phyloP scores from a whole-genome alignment of 53 echinoderm and acorn worm genomes.

The Apostichopus leukothele region DNA sequence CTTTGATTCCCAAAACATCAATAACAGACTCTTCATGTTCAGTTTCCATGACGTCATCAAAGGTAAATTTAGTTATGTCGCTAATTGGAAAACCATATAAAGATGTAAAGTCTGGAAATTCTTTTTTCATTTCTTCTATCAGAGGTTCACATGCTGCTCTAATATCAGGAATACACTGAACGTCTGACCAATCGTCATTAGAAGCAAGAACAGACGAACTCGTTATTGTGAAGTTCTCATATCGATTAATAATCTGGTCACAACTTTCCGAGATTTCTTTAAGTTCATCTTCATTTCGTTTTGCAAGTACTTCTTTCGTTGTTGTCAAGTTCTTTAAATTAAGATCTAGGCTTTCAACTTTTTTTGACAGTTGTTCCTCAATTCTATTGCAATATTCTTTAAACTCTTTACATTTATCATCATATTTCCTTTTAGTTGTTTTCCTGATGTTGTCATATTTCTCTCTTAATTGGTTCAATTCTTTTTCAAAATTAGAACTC shows the following conservation, averaged over 20 bases:
- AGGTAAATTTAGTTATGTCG: background rate
- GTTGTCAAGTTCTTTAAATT: background rate
- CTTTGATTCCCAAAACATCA: background rate
- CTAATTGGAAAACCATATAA: background rate
- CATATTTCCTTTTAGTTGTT: too few species aligned
- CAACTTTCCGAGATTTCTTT: background rate
- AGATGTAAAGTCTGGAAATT: background rate
- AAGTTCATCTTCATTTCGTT: background rate
- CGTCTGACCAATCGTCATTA: slow-evolving; percentile 12
- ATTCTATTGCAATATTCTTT: background rate
- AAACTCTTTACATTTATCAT: too few species aligned
- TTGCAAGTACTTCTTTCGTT: background rate
- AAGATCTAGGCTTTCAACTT: background rate
- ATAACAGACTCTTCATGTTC: background rate
- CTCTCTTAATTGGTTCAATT: too few species aligned
- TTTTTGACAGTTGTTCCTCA: background rate
- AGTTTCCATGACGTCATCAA: background rate
- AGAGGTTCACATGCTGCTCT: background rate
- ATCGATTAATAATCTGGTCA: background rate
- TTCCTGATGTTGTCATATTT: too few species aligned
- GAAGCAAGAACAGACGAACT: background rate
- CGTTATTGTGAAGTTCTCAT: background rate
- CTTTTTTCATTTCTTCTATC: slow-evolving; percentile 11
- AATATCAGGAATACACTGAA: background rate
- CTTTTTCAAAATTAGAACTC: too few species aligned